Base-by-base conservation (phyloP, 2,113 vertebrate genomes). In the Chlorocebus sabaeus region DNA sequence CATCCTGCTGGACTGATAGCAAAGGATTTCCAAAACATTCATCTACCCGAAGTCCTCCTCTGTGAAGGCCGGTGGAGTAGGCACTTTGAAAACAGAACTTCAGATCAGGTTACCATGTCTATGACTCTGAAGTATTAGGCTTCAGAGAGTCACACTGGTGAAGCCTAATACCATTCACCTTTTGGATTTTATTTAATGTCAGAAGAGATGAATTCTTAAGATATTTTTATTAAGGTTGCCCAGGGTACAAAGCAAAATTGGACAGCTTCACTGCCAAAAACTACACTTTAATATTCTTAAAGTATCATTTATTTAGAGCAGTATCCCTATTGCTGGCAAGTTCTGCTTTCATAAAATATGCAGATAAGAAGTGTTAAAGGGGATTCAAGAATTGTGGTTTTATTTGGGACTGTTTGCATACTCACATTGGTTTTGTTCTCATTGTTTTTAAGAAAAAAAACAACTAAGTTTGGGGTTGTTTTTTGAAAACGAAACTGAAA, bases 1-100 rank as follows among this genome's bases (percentile, higher is more conserved):
- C 57, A n/a, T 76, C 48, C n/a, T 45, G 2, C 57, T 27, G 20
- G 45, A 78, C 6, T 43, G 25, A 59, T 12, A 48, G 75, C 18
- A 50, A 90, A 82, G 52, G n/a, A 64, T 95, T 95, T 97, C 48
- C 30, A n/a, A 95, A 91, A 67, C 57, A 57, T 48, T 78, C 9
- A 22, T 20, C n/a, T 40, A 64, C 35, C 22, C 7, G 8, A 20
- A 18, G 25, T 13, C 40, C 43, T 27, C 32, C 35, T 32, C 20
- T 43, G 2, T 3, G 16, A 22, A 75, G 40, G 55, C 59, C 4
- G 2, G 4, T 73, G 40, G 78, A 64, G 25, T 23, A 30, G 8
- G 22, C 43, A 25, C 89, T 64, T 43, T 35, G 45, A 81, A 92
- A 35, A 23, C n/a, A 40, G 18, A 55, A 57, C 38, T 78, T 93